Evolutionary conservation across 2,797 vertebrate genomes (phyloP), one percentile per base, ranked within the genome.

Genomic region (Sebastiscus albofasciatus): DNA sequence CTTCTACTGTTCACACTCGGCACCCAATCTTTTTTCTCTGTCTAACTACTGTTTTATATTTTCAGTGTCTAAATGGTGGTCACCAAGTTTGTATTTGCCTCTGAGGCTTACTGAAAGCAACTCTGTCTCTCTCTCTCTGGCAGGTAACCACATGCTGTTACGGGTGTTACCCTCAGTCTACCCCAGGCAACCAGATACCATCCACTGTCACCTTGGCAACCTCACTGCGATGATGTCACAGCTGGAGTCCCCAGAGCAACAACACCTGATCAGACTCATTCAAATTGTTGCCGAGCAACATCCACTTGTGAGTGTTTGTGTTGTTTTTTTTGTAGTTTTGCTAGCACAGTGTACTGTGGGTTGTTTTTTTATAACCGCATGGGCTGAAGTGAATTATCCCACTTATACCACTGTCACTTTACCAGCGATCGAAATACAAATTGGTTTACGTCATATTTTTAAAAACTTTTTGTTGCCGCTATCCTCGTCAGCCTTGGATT

Each of bases 61-160:
- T 34, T 6, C 11, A 56, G 0, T 31, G 18, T 49, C 29, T 2
- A 77, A 54, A 72, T 54, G 10, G 20, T 42, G 13, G 14, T 16
- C 24, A 6, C 18, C 52, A 36, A 39, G 33, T 54, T 60, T 69
- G 22, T 49, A 54, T 54, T 58, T 34, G 8, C 0, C 8, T 16
- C 1, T 4, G 8, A 18, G 20, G 13, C 26, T 74, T 8, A 34
- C 12, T 62, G 33, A 29, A 54, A 31, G 8, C 31, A 33, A 56
- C 27, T 72, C 39, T 67, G 0, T 64, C 11, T 60, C 27, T 68
- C 29, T 72, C 24, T 76, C 6, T 72, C 24, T 5, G 6, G 1
- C 90, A 99, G 98, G 97, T 87, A 99, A 99, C 89, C 85, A 89
- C 86, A 95, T 98, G 96, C 86, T 99, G 90, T 88, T 99, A 31